Base-by-base conservation (phyloP, 2,888 invertebrate species). In the Kryphioiulus occultus region DNA sequence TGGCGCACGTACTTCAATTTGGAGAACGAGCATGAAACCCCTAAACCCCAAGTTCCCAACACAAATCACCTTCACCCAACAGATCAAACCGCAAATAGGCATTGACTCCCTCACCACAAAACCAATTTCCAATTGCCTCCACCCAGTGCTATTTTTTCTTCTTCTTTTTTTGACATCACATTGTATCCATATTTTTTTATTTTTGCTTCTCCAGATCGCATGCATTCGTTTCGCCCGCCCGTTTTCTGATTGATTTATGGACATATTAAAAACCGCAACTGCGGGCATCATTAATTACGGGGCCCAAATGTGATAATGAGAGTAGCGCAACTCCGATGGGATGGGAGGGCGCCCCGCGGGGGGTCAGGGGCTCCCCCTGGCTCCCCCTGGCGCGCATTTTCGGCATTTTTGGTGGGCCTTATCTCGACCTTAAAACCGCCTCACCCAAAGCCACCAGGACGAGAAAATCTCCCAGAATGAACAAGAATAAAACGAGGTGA, bases 231-330 rank as follows among this genome's bases (percentile, higher is more conserved):
- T 78, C 78, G 30, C 78, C 78, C 78, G 30, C 78, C 78, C 78
- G 78, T 32, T 78, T 78, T 30, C 30, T 78, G 78, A 78, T 78
- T 78, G 78, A 78, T 78, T 78, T 78, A 78, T 78, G 78, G 78
- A 78, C 30, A 32, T 78, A 78, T 78, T 78, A 78, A 78, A 78
- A 78, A 78, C 78, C 78, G 30, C 78, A 78, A 78, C 78, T 78
- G 78, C 78, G 30, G 30, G 26, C 78, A 78, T 78, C 78, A 78
- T 78, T 78, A 78, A 78, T 78, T 78, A 78, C 78, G 1, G 17
- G 26, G 30, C 17, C 12, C 30, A 78, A 53, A 78, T 78, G 78
- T 78, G 78, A 12, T 78, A 78, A 78, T 78, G 78, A 78, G 78
- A 78, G 26, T n/a, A n/a, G 68, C 26, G 26, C 68, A 68, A 12